These are phyloP conservation scores for human DNA, from an alignment of 2,113 vertebrate genomes.

Conservation along the genomic window DNA sequence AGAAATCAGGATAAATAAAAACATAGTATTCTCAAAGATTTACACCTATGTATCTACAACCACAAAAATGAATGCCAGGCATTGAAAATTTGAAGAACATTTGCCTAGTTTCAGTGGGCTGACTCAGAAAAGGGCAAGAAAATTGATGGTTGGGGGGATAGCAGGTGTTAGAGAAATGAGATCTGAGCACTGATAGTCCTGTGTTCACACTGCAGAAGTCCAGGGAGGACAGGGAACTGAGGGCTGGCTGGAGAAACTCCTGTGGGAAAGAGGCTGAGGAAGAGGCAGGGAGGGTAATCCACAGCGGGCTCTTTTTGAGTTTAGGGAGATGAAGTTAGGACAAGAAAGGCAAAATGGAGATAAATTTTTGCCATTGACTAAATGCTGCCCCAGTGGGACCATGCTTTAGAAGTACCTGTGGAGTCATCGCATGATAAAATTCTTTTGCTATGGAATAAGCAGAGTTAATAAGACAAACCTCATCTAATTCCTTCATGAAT, in stretches of 20 bases:
- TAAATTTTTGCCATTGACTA: neutral
- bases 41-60: neutral
- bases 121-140: neutral
- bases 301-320: neutral
- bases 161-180: neutral
- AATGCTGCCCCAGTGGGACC: neutral
- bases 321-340: neutral
- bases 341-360: neutral
- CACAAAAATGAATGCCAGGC: neutral
- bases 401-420: neutral
- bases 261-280: neutral
- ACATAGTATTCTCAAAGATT: neutral
- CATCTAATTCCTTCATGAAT: neutral
- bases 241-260: neutral
- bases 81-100: constrained; percentile 7
- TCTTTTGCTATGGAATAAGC: neutral
- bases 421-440: neutral
- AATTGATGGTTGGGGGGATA: neutral
- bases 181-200: neutral
- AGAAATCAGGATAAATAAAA: neutral
- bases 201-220: neutral
- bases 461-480: neutral
- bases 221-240: neutral
- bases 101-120: neutral
- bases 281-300: neutral